Evolutionary conservation across 2,888 invertebrate genomes (phyloP), one percentile per base, ranked within the genome.

Genomic region (Smittia sp.): DNA sequence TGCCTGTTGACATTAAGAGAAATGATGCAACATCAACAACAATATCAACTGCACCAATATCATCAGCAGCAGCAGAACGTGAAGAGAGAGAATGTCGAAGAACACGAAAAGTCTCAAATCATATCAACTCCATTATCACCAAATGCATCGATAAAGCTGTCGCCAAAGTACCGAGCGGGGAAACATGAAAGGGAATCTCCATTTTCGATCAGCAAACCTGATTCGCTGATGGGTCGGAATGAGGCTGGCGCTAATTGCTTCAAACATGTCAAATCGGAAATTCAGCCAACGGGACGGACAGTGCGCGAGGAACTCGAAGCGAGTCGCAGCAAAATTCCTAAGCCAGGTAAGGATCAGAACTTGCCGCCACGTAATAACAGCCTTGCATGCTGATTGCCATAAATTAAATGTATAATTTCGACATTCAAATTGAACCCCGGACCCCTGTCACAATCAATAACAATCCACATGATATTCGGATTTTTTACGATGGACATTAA

Each of bases 1-100:
- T 62, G 73, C 27, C 65, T 73, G 73, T 65, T 73, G 65, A 73
- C 73, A 73, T 65, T 73, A 39, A 62, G 65, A 73, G 73, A 73
- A 38, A 73, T 73, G 41, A 73, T 73, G 73, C 62, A 62, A 24
- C 73, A 73, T 25, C 73, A 65, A 18, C 73, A 73, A 22, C 65
- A 65, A 7, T 39, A 65, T 41, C 65, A 73, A 11, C 65, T 63
- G n/a, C 65, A 65, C 1, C 73, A 73, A 46, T 27, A 63, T 18
- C 38, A 67, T 11, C 67, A 20, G n/a, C 67, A 67, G 11, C 39
- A 67, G 1, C 7, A 38, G 4, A 1, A 39, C 3, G 9, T 32
- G n/a, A 67, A 41, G 20, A 32, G 20, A 38, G 63, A 63, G 22
- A 18, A 27, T 27, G 63, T 27, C 25, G 63, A 63, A 63, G 63